Evolutionary conservation across 2,113 vertebrate genomes (phyloP).

Genomic region (Menura novaehollandiae): DNA sequence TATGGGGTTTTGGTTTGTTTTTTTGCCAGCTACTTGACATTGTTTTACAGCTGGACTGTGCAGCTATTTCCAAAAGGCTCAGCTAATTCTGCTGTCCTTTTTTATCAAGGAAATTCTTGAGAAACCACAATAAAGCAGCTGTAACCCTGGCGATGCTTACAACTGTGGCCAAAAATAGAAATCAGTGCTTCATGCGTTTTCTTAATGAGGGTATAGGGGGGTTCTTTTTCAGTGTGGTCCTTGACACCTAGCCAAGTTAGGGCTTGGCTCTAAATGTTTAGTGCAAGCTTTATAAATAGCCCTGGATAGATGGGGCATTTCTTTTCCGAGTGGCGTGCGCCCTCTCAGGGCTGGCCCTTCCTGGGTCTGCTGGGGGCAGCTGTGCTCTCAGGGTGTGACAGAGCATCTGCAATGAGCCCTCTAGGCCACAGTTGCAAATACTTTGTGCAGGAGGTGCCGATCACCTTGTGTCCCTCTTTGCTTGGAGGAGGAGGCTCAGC

Average conservation of each 20-base stretch:
- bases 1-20: background rate
- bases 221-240: background rate
- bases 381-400: fast-evolving
- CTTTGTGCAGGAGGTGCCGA: background rate
- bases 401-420: background rate
- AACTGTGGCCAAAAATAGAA: slow-evolving; percentile 25
- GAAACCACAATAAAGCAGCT: slow-evolving; percentile 53
- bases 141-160: slow-evolving; percentile 21
- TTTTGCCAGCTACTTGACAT: slow-evolving; percentile 30
- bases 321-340: background rate
- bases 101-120: slow-evolving; percentile 62
- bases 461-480: background rate
- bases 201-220: background rate
- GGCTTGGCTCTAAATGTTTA: slow-evolving; percentile 1
- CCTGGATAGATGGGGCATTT: background rate
- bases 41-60: slow-evolving; percentile 16
- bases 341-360: background rate
- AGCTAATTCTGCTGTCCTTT: slow-evolving; percentile 56
- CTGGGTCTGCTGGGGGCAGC: background rate
- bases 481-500: background rate
- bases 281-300: slow-evolving; percentile 5
- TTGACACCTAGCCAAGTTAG: slow-evolving; percentile 40
- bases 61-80: slow-evolving; percentile 32
- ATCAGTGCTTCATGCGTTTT: slow-evolving; percentile 10
- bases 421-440: background rate